A percentile compares a stretch with the other conserved stretches of the same genome.
These are phyloP conservation scores for Synergus itoensis DNA, from an alignment of 2,888 invertebrate species.

Conservation along the genomic window DNA sequence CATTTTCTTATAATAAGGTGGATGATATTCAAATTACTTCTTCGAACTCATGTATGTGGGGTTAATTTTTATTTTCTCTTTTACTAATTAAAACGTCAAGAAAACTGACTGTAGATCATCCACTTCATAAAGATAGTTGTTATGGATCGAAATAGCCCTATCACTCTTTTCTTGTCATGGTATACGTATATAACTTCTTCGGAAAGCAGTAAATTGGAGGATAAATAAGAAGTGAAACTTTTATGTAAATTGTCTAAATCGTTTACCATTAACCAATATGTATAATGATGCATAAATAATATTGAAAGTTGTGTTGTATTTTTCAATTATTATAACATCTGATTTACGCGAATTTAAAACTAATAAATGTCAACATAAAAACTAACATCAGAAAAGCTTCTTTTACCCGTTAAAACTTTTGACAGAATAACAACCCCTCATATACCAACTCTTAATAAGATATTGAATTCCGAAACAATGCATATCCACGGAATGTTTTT, in stretches of 20 bases:
- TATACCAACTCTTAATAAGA: neutral
- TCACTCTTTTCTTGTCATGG: neutral
- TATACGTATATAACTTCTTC: neutral
- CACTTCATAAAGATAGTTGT: neutral
- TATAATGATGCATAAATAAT: neutral
- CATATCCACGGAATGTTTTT: neutral
- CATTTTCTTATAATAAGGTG: too few relatives aligned
- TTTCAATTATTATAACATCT: too few relatives aligned
- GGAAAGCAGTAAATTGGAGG: neutral
- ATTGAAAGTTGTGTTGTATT: neutral
- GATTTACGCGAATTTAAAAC: neutral
- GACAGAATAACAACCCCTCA: neutral
- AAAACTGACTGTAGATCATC: neutral
- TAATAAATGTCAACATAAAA: neutral
- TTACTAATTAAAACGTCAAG: neutral
- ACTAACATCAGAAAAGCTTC: neutral
- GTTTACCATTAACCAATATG: neutral
- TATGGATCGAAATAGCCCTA: neutral
- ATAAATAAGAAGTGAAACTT: neutral
- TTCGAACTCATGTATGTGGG: neutral
- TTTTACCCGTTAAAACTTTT: neutral
- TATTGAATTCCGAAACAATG: neutral
- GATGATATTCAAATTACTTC: neutral
- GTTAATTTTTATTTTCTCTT: slow-evolving; percentile 7
- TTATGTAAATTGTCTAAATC: neutral